A percentile compares a stretch with the other conserved stretches of the same genome.
Evolutionary conservation across 2,113 vertebrate species (phyloP).

Genomic region (Heterotilapia buettikoferi): DNA sequence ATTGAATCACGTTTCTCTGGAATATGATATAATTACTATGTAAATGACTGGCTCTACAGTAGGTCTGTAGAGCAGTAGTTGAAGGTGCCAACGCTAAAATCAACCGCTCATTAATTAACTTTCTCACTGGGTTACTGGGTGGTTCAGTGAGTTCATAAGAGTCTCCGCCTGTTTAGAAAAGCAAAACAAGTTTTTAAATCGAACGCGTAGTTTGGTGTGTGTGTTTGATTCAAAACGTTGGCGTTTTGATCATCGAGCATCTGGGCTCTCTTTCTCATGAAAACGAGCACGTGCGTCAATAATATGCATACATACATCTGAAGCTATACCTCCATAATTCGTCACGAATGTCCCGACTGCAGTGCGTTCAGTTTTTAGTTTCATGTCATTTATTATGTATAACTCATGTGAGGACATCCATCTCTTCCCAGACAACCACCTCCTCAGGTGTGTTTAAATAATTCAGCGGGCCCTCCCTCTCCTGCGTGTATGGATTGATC

Average conservation of each 20-base stretch:
- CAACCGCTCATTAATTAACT: conserved; percentile 31
- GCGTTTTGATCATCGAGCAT: not conserved
- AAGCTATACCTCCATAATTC: not conserved
- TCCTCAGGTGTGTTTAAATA: conserved; percentile 65
- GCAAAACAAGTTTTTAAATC: not conserved
- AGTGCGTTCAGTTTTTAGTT: not conserved
- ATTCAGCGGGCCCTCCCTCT: conserved; percentile 43
- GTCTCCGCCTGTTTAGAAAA: not conserved
- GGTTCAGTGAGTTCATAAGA: conserved; percentile 40
- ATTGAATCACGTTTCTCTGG: not conserved
- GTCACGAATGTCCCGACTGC: not conserved
- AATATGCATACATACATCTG: not conserved
- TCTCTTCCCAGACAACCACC: conserved; percentile 50
- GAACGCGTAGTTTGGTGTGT: not conserved
- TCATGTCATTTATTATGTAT: conserved; percentile 53
- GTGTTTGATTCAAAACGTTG: not conserved
- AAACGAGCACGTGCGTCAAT: not conserved
- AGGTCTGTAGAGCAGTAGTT: not conserved
- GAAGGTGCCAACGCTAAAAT: not conserved
- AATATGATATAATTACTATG: not conserved
- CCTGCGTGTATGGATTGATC: conserved; percentile 38
- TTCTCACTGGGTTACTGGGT: not conserved
- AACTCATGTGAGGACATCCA: conserved; percentile 47
- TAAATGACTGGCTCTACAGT: not conserved
- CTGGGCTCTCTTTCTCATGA: not conserved